Percentiles rank a stretch among this genome's conserved stretches.
These are phyloP conservation scores for Anabas testudineus DNA, from an alignment of 2,797 vertebrate species.

Conservation along the genomic window DNA sequence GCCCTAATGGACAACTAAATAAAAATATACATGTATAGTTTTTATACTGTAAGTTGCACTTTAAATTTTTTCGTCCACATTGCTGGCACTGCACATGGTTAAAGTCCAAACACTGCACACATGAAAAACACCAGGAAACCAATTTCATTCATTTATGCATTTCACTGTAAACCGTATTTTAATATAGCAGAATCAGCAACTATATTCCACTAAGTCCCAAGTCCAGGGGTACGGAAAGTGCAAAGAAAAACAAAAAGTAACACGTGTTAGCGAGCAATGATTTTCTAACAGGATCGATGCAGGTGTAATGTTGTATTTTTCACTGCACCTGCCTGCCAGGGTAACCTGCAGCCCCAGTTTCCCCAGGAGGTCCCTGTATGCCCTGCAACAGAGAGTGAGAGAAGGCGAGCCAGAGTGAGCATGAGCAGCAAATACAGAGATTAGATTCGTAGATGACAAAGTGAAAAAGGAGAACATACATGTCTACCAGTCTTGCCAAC, in stretches of 20 bases:
- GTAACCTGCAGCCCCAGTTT: conserved; percentile 91
- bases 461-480: conserved; percentile 76
- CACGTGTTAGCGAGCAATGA: conserved; percentile 29
- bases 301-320: conserved; percentile 76
- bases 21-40: conserved; percentile 4
- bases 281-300: conserved; percentile 39
- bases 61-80: background rate
- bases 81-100: too few species aligned
- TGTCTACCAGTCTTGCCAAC: conserved; percentile 58
- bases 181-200: background rate
- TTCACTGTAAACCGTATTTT: background rate
- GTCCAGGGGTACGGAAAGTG: background rate
- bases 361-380: conserved; percentile 88
- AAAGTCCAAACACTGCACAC: conserved; percentile 6
- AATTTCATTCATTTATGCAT: background rate
- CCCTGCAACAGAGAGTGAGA: conserved; percentile 84
- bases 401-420: conserved; percentile 60
- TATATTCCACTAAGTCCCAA: background rate
- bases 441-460: conserved; percentile 72
- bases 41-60: conserved; percentile 15
- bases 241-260: background rate
- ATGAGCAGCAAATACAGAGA: conserved; percentile 70
- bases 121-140: background rate
- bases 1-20: background rate
- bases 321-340: conserved; percentile 99